Evolutionary conservation across 1,140 invertebrate species (phyloP).

Genomic region (Penaeus japonicus): DNA sequence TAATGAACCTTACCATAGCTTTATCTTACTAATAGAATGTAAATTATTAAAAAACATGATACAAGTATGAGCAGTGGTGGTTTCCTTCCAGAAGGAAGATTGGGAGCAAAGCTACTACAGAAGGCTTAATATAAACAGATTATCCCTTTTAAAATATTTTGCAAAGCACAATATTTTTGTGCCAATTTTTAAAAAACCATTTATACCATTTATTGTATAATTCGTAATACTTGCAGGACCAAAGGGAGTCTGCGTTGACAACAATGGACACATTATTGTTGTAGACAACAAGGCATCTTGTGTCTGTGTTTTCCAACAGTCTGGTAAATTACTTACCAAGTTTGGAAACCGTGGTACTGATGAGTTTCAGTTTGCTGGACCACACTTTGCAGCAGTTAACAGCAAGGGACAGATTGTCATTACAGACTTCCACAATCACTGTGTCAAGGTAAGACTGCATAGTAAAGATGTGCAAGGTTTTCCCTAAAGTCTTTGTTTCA

Average conservation of each 20-base stretch:
- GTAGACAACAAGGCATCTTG: slow-evolving; percentile 71
- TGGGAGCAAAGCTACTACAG: no score
- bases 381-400: slow-evolving; percentile 71
- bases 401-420: slow-evolving; percentile 68
- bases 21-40: no score
- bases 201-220: neutral
- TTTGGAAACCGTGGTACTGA: slow-evolving; percentile 64
- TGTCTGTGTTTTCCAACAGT: slow-evolving; percentile 69
- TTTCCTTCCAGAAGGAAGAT: no score
- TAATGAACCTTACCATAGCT: no score
- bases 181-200: neutral
- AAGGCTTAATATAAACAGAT: no score
- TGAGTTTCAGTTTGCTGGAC: slow-evolving; percentile 70
- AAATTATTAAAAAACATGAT: no score
- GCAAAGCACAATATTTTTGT: no score
- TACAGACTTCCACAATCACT: slow-evolving; percentile 72
- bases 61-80: no score
- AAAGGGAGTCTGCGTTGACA: slow-evolving; percentile 69
- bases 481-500: neutral
- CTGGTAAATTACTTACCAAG: slow-evolving; percentile 65
- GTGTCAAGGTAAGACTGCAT: slow-evolving; percentile 65
- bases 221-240: slow-evolving; percentile 61
- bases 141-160: no score
- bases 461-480: neutral
- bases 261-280: slow-evolving; percentile 69